A percentile compares a stretch with the other conserved stretches of the same genome.
Evolutionary conservation across 2,113 vertebrate genomes (phyloP).

Genomic region (Pyrgilauda ruficollis): DNA sequence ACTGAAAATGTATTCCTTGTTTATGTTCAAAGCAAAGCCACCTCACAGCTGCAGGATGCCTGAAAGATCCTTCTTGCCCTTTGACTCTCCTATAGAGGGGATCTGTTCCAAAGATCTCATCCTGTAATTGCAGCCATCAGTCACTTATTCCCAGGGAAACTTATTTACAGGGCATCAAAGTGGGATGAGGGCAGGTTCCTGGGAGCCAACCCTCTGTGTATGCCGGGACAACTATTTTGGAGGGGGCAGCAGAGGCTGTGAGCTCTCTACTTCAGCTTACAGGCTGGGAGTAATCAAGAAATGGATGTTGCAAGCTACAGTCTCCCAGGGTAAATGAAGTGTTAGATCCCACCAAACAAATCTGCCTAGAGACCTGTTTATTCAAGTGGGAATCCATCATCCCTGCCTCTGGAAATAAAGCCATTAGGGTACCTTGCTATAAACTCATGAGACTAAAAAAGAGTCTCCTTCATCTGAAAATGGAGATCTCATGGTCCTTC

Average conservation of each 20-base stretch:
- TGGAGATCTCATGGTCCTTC: not conserved
- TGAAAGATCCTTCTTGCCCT: not conserved
- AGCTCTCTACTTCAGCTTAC: not conserved
- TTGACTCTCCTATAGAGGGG: accelerated
- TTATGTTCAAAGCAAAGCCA: not conserved
- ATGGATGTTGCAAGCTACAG: not conserved
- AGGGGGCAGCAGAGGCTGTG: not conserved
- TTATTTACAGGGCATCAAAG: not conserved
- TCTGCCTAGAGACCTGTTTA: not conserved
- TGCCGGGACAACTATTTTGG: not conserved
- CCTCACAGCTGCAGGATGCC: not conserved
- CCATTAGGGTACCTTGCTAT: not conserved
- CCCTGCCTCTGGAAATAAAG: not conserved
- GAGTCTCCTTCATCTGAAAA: not conserved
- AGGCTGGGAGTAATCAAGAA: not conserved
- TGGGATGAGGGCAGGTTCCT: not conserved
- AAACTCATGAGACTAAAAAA: not conserved
- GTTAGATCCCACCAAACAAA: not conserved
- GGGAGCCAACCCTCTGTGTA: not conserved
- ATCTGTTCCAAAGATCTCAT: not conserved
- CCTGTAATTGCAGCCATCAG: not conserved
- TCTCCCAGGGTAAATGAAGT: not conserved
- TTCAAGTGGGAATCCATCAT: not conserved
- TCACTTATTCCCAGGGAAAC: not conserved
- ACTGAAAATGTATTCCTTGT: not conserved